Evolutionary conservation across 2,797 vertebrate genomes (phyloP), one percentile per base, ranked within the genome.

Genomic region (Chaenodraco wilsoni): DNA sequence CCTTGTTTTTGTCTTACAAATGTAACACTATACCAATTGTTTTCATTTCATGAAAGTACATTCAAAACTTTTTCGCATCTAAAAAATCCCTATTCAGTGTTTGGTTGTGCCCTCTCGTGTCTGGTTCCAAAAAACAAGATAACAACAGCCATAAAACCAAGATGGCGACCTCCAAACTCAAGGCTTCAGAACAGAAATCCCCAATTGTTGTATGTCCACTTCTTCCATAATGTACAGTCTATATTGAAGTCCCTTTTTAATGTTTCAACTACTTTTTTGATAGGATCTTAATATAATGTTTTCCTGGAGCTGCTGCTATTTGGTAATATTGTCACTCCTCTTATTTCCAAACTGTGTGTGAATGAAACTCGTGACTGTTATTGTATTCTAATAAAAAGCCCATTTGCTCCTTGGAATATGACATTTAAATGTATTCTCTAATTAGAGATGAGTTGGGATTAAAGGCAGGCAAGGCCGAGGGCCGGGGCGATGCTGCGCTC

Each of bases 361-460:
- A 45, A 66, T 56, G 14, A 75, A 72, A 49, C 33, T 45, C 10
- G 0, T 5, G 44, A 14, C 69, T 19, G 40, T 5, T 12, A 45
- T 48, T 61, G 51, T 51, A 55, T 71, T 65, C 52, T 56, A 21
- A 69, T 64, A 14, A 69, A 33, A 76, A 73, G 8, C 16, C 52
- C 44, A 49, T 14, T 68, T 69, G 51, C 72, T 83, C 57, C 74
- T 43, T 49, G 43, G 48, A 57, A 72, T 62, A 63, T 72, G 19
- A 11, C 62, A 67, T 72, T 80, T 64, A 65, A 49, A 78, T 78
- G 63, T 77, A 63, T 75, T 86, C 68, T 84, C 75, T 86, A 88
- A 92, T 92, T 89, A 67, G 49, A 72, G 60, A 82, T 68, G 76
- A 74, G 57, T 72, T 7, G 1, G 57, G 65, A 81, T 85, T 78